phyloP scores from a whole-genome alignment of 2,113 vertebrate species.

The Otis tarda region DNA sequence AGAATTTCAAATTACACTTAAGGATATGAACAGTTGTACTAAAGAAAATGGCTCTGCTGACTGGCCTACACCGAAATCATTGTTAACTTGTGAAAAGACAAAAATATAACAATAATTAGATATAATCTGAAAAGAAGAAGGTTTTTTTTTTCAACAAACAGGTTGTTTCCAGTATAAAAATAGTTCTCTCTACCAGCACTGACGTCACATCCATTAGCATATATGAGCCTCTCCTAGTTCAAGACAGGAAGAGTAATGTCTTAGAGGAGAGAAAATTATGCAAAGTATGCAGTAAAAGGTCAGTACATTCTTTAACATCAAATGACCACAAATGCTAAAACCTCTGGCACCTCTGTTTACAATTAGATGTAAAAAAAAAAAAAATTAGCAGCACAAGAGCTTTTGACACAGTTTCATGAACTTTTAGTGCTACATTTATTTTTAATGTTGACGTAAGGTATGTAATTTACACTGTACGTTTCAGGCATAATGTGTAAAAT shows the following conservation, averaged over 20 bases:
- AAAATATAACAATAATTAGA: background rate
- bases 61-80: background rate
- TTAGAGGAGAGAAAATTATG: background rate
- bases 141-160: background rate
- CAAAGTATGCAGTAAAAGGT: background rate
- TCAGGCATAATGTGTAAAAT: background rate
- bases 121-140: background rate
- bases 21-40: background rate
- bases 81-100: background rate
- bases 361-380: background rate
- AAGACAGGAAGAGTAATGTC: background rate
- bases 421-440: background rate
- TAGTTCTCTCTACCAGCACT: background rate
- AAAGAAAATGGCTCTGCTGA: background rate
- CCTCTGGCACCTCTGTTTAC: background rate
- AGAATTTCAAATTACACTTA: background rate
- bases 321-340: background rate
- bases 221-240: background rate
- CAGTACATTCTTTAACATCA: background rate
- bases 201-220: background rate
- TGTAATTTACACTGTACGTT: background rate
- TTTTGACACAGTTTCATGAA: background rate
- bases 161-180: background rate
- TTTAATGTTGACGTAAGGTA: background rate
- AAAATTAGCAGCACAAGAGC: background rate